These are phyloP conservation scores for Teleopsis dalmanni DNA, from an alignment of 1,140 invertebrate species.

Conservation along the genomic window DNA sequence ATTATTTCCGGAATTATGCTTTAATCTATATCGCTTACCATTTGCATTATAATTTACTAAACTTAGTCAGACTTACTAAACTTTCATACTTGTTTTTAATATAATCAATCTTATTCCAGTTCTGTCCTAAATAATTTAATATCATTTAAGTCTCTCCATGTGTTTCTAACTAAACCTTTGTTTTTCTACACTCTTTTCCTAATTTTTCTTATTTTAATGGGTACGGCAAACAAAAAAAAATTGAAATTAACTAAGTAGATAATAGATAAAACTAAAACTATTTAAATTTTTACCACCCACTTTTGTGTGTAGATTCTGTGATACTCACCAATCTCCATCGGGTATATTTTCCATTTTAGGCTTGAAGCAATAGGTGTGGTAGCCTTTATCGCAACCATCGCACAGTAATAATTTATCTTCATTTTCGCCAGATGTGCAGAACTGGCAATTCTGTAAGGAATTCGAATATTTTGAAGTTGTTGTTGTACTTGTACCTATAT, in stretches of 20 bases:
- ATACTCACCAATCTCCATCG: constrained; percentile 87
- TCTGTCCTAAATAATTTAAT: too few species aligned
- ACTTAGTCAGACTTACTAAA: too few species aligned
- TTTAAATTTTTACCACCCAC: too few species aligned
- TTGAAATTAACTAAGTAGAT: neutral
- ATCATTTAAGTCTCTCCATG: too few species aligned
- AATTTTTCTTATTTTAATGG: neutral
- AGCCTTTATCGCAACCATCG: constrained; percentile 95
- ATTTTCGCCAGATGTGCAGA: constrained; percentile 91
- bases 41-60: too few species aligned
- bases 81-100: too few species aligned
- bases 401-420: constrained; percentile 91
- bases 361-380: constrained; percentile 97
- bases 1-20: too few species aligned
- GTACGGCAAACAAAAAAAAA: neutral
- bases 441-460: constrained; percentile 86
- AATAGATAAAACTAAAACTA: too few species aligned
- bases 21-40: too few species aligned
- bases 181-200: neutral
- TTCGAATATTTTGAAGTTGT: constrained; percentile 33
- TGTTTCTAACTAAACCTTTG: neutral
- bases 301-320: too few species aligned
- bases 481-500: constrained; percentile 4
- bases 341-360: constrained; percentile 93
- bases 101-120: too few species aligned